phyloP scores from a whole-genome alignment of 2,888 invertebrate species.

The Polydesmus complanatus region DNA sequence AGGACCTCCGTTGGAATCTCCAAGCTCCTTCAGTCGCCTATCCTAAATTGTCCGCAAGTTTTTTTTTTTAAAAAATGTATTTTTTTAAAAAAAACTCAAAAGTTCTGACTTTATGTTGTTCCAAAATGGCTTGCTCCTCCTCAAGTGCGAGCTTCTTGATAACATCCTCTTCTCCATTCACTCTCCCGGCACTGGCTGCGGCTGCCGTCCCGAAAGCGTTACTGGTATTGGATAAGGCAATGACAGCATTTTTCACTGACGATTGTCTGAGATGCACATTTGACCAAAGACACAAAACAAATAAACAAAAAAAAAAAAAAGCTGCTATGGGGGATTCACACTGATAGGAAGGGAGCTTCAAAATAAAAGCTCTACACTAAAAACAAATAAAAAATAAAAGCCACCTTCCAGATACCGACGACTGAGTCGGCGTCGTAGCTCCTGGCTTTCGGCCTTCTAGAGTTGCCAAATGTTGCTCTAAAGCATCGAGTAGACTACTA shows the following conservation, averaged over 20 bases:
- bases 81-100: neutral
- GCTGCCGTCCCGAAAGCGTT: constrained; percentile 67
- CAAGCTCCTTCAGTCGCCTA: constrained; percentile 38
- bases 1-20: constrained; percentile 16
- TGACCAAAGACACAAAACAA: constrained; percentile 12
- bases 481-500: constrained; percentile 86
- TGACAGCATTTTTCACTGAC: constrained; percentile 77
- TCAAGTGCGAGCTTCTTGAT: constrained; percentile 75
- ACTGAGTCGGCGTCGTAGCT: constrained; percentile 36
- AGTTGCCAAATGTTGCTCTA: constrained; percentile 86
- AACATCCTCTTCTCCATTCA: constrained; percentile 53
- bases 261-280: constrained; percentile 51
- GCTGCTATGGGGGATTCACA: neutral
- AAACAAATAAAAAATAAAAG: constrained; percentile 5
- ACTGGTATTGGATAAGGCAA: constrained; percentile 73
- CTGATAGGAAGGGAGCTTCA: constrained; percentile 6
- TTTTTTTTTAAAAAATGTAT: neutral
- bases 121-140: constrained; percentile 92
- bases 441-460: constrained; percentile 72
- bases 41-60: constrained; percentile 18
- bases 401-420: constrained; percentile 41
- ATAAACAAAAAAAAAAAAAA: constrained; percentile 15
- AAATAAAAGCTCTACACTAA: constrained; percentile 5
- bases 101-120: constrained; percentile 68
- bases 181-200: constrained; percentile 41